A percentile compares a stretch with the other conserved stretches of the same genome.
Evolutionary conservation across 2,888 invertebrate species (phyloP).

Genomic region (Lomographa bimaculata): DNA sequence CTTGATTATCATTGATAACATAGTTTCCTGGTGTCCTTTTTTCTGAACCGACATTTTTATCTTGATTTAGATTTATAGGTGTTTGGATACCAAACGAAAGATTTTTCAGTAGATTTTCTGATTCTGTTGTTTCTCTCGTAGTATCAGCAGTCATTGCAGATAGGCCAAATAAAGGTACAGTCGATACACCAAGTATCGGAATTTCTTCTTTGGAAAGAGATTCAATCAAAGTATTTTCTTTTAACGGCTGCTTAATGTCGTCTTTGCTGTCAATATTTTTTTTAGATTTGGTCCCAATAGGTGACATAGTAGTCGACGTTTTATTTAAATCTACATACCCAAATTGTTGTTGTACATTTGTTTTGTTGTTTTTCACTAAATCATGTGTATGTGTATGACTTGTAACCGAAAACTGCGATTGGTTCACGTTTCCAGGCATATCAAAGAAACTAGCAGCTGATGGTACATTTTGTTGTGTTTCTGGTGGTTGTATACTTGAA

Average conservation of each 20-base stretch:
- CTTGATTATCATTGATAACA: constrained; percentile 15
- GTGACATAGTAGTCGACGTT: too few species aligned
- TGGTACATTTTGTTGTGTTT: constrained; percentile 7
- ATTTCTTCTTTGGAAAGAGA: constrained; percentile 37
- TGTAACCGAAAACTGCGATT: not conserved
- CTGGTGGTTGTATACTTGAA: constrained; percentile 8
- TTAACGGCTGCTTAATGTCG: constrained; percentile 1
- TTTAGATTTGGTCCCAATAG: not conserved
- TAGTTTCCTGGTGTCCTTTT: constrained; percentile 15
- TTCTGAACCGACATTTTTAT: constrained; percentile 27
- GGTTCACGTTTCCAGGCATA: constrained; percentile 5
- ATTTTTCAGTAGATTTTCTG: constrained; percentile 28
- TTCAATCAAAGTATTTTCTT: constrained; percentile 35
- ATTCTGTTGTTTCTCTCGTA: constrained; percentile 35
- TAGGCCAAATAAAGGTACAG: constrained; percentile 49
- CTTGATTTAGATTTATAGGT: constrained; percentile 23
- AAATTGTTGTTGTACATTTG: too few species aligned
- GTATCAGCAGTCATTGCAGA: constrained; percentile 46
- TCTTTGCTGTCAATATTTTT: not conserved
- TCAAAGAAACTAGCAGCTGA: constrained; percentile 29
- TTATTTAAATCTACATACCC: too few species aligned
- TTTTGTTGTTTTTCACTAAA: not conserved
- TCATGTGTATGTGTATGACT: too few species aligned
- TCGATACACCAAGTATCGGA: constrained; percentile 42
- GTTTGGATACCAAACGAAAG: constrained; percentile 8